Evolutionary conservation across 1,140 invertebrate species (phyloP).

Genomic region (Drosophila ananassae): DNA sequence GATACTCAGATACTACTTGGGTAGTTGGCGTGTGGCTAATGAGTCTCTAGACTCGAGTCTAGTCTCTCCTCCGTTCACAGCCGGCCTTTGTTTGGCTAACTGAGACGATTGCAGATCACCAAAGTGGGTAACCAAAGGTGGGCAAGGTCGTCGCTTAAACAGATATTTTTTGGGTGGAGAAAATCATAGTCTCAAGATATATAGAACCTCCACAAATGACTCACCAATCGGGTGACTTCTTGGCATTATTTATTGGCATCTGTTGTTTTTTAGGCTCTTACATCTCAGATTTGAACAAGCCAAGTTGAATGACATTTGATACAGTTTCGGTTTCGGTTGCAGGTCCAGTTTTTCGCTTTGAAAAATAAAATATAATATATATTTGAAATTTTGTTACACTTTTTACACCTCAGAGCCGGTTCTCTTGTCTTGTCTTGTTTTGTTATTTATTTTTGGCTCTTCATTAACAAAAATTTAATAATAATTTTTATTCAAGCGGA

Average conservation of each 20-base stretch:
- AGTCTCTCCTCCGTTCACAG: constrained; percentile 9
- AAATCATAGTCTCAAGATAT: constrained; percentile 5
- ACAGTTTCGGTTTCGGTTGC: constrained; percentile 58
- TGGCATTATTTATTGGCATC: not conserved
- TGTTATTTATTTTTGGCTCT: constrained; percentile 1
- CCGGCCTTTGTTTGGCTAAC: constrained; percentile 18
- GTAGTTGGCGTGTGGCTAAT: constrained; percentile 63
- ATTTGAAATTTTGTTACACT: constrained; percentile 26
- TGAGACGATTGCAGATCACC: constrained; percentile 21
- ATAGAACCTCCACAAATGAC: not conserved
- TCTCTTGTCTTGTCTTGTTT: not conserved
- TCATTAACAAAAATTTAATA: constrained; percentile 34
- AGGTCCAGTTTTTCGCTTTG: constrained; percentile 29
- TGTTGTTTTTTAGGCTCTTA: constrained; percentile 13
- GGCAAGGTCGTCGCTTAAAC: constrained; percentile 19
- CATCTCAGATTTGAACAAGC: not conserved
- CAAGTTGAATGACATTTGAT: constrained; percentile 73
- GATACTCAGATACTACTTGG: constrained; percentile 4
- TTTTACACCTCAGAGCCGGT: constrained; percentile 30
- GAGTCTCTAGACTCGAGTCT: constrained; percentile 11
- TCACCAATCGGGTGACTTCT: not conserved
- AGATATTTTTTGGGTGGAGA: not conserved
- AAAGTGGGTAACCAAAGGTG: constrained; percentile 17
- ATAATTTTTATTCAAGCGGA: not conserved
- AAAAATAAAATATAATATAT: not conserved